Conservation (phyloP, 2,113 vertebrate genomes). For the Lycaon pictus region DNA sequence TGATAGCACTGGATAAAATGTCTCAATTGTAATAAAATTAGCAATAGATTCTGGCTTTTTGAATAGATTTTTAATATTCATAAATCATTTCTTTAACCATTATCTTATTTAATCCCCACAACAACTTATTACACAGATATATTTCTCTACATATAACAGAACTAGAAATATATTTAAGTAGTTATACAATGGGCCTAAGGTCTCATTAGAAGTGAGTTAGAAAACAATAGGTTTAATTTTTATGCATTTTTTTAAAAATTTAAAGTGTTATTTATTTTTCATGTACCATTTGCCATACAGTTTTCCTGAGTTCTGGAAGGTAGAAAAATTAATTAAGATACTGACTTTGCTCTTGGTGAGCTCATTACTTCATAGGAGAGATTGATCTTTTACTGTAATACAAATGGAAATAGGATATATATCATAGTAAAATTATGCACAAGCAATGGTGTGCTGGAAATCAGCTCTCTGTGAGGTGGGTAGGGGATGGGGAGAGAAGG, state of each 20-base stretch:
- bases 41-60: neutral
- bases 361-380: neutral
- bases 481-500: too few relatives aligned
- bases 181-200: neutral
- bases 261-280: neutral
- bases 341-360: neutral
- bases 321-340: neutral
- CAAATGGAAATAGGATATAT: neutral
- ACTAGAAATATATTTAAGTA: neutral
- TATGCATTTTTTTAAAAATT: neutral
- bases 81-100: neutral
- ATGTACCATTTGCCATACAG: neutral
- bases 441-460: neutral
- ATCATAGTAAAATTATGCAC: neutral
- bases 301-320: neutral
- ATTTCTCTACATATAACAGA: neutral
- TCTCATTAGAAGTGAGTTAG: neutral
- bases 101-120: neutral
- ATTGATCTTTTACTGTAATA: neutral
- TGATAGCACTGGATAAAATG: neutral
- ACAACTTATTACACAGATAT: neutral
- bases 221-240: neutral
- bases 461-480: neutral
- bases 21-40: neutral
- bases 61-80: conserved; percentile 15